These are phyloP conservation scores for Leptinotarsa rubiginosa DNA, from an alignment of 2,888 invertebrate genomes.

Conservation along the genomic window DNA sequence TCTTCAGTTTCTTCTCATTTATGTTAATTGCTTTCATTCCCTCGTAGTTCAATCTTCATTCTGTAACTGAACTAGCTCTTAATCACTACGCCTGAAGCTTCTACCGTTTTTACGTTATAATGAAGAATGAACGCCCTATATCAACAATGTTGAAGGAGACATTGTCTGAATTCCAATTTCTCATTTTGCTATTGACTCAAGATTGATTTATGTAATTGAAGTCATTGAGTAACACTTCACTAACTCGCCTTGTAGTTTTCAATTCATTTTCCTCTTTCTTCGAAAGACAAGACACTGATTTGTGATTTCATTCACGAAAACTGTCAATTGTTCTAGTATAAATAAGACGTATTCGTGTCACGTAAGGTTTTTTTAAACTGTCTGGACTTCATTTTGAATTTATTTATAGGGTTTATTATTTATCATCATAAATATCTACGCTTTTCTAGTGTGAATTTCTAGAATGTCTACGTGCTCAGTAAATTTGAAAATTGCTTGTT, in stretches of 20 bases:
- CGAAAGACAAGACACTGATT: background rate
- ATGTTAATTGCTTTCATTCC: background rate
- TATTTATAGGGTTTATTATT: background rate
- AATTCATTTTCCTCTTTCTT: background rate
- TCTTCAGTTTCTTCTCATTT: background rate
- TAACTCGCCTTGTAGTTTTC: background rate
- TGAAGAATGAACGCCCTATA: slow-evolving; percentile 1
- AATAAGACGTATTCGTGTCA: background rate
- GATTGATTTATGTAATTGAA: slow-evolving; percentile 13
- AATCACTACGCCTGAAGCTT: slow-evolving; percentile 2
- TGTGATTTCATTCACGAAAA: background rate
- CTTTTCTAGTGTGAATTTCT: background rate
- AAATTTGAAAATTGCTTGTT: background rate
- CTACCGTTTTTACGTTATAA: background rate
- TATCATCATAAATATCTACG: background rate
- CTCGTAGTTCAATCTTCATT: background rate
- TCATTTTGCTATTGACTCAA: slow-evolving; percentile 3
- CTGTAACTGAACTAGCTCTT: background rate
- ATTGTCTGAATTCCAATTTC: slow-evolving; percentile 3
- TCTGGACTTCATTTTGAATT: background rate
- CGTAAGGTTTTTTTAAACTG: background rate
- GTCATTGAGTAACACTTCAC: background rate
- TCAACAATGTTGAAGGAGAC: slow-evolving; percentile 3
- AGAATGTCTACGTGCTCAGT: background rate
- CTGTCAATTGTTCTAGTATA: background rate